phyloP scores from a whole-genome alignment of 2,888 invertebrate species.

The Pteria penguin region DNA sequence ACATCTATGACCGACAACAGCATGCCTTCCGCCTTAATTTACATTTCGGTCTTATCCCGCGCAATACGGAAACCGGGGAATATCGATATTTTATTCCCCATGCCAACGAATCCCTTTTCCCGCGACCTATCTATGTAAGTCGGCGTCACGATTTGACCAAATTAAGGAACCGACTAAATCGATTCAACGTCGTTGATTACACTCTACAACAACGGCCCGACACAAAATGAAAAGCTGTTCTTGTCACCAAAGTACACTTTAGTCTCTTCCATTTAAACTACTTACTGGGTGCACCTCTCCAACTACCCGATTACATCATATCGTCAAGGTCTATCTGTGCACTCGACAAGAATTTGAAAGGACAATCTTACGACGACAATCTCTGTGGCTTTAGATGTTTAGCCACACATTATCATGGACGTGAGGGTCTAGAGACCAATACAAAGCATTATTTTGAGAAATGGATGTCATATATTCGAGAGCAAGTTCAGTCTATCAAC shows the following conservation, averaged over 20 bases:
- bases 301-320: slow-evolving; percentile 32
- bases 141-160: too few species aligned
- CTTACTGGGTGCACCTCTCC: slow-evolving; percentile 23
- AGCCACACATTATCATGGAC: slow-evolving; percentile 32
- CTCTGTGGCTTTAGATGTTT: slow-evolving; percentile 46
- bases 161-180: too few species aligned
- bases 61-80: too few species aligned
- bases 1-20: slow-evolving; percentile 17
- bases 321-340: slow-evolving; percentile 31
- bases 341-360: slow-evolving; percentile 36
- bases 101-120: too few species aligned
- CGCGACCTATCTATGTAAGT: too few species aligned
- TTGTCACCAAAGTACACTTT: slow-evolving; percentile 6
- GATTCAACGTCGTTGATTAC: too few species aligned
- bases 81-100: too few species aligned
- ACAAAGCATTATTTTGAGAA: slow-evolving; percentile 17
- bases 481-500: too few species aligned
- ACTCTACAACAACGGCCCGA: slow-evolving; percentile 8
- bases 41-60: slow-evolving; percentile 8
- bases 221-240: slow-evolving; percentile 5
- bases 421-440: slow-evolving; percentile 31
- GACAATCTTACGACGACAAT: slow-evolving; percentile 31
- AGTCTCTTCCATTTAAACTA: slow-evolving; percentile 23
- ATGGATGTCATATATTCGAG: slow-evolving; percentile 16
- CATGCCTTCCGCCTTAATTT: slow-evolving; percentile 37